Evolutionary conservation across 2,113 vertebrate species (phyloP), one percentile per base, ranked within the genome.

Genomic region (Glaucomys volans): DNA sequence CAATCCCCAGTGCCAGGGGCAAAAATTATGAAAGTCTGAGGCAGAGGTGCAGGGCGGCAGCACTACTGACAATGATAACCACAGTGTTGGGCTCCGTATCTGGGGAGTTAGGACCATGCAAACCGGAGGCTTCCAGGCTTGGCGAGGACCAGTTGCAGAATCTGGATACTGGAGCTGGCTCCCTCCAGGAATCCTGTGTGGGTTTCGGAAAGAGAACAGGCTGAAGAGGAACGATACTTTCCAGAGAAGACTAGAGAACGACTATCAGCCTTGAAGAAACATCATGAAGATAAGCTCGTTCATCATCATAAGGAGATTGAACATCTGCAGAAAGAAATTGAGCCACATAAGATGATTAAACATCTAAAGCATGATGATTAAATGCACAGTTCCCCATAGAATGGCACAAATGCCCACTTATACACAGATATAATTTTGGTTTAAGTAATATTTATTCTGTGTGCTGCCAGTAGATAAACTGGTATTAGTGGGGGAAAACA

Each of bases 241-340:
- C 57, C 22, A 98, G 98, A 99, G 67, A 99, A 99, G 57, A 99
- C 99, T 98, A 98, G 77, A 95, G 99, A 99, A 97, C 99, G 99
- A 94, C 97, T 99, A 94, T 97, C 98, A 1, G 96, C 98, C 0
- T 96, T 99, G 84, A 98, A 81, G 95, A 99, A 99, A 42, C 99
- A 99, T 95, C 99, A 99, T 0, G 85, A 98, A 81, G 99, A 99
- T 1, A 99, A 99, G 98, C 99, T 99, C 0, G 90, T 97, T 0
- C 99, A 99, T 95, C 99, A 99, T 95, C 98, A 99, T 95, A 98
- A 99, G 59, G 99, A 99, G 98, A 99, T 99, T 14, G 99, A 99
- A 74, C 99, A 99, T 2, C 98, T 99, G 98, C 99, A 99, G 96
- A 99, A 98, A 32, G 99, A 99, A 95, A 99, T 99, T 0, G 98